Conservation (phyloP, 2,797 vertebrate genomes). For the Pseudochromis fuscus region DNA sequence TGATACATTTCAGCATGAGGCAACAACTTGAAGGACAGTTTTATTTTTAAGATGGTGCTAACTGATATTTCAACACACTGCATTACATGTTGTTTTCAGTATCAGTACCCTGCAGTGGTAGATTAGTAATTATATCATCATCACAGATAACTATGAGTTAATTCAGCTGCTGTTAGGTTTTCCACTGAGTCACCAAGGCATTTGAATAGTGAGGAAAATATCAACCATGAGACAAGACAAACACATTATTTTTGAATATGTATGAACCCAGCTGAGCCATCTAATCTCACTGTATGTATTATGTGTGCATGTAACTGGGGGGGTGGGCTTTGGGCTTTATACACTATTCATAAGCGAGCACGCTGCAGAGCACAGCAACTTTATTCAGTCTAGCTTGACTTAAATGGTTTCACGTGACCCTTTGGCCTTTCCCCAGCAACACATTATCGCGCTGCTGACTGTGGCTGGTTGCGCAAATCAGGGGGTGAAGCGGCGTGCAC, state of each 20-base stretch:
- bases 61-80: neutral
- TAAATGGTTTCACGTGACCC: constrained; percentile 70
- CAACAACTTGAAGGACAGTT: neutral
- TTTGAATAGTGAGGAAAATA: constrained; percentile 18
- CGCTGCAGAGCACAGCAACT: constrained; percentile 37
- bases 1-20: neutral
- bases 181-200: constrained; percentile 17
- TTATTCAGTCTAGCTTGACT: constrained; percentile 56
- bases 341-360: constrained; percentile 50
- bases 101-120: too few species aligned
- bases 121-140: constrained; percentile 13
- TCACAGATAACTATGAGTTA: neutral
- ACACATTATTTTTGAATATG: constrained; percentile 54
- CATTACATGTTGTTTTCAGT: too few species aligned
- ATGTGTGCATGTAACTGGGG: constrained; percentile 8
- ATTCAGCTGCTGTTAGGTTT: constrained; percentile 38
- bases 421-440: constrained; percentile 50
- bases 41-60: constrained; percentile 9
- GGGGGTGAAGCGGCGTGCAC: neutral
- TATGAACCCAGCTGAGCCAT: constrained; percentile 33
- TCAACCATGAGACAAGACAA: constrained; percentile 40
- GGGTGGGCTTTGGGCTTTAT: constrained; percentile 39
- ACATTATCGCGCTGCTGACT: constrained; percentile 52
- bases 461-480: constrained; percentile 57
- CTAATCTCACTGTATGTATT: constrained; percentile 16